Conservation (phyloP, 2,797 vertebrate species). For the Tarsius wallacei region DNA sequence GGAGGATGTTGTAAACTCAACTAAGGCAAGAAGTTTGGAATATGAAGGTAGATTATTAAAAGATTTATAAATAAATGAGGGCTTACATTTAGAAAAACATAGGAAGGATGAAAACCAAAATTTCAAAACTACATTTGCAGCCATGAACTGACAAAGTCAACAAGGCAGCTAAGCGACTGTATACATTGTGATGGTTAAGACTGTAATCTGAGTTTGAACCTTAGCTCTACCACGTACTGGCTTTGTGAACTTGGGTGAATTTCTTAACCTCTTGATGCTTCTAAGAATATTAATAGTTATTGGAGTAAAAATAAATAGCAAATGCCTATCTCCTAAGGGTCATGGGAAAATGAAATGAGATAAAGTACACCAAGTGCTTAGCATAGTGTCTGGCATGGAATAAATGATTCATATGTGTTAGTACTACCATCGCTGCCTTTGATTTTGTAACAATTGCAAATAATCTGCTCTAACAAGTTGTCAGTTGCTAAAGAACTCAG, state of each 20-base stretch:
- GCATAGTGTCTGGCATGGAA: background rate
- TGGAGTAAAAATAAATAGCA: background rate
- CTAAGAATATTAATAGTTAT: background rate
- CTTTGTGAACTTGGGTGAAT: background rate
- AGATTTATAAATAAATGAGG: background rate
- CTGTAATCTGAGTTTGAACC: too few species aligned
- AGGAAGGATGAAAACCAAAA: background rate
- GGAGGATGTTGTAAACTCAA: background rate
- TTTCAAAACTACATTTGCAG: background rate
- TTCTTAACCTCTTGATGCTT: background rate
- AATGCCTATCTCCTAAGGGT: background rate
- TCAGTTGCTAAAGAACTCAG: background rate
- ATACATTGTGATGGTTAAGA: rapidly evolving
- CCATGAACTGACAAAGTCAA: background rate
- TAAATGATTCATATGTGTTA: rapidly evolving
- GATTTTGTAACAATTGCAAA: background rate
- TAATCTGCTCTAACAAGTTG: background rate
- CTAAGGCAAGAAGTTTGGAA: background rate
- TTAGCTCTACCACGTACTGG: background rate
- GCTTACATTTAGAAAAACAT: background rate
- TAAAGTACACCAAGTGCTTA: background rate
- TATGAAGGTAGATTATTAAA: background rate
- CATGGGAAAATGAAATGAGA: background rate
- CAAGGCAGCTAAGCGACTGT: too few species aligned
- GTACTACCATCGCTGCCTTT: too few species aligned